These are phyloP conservation scores for Cepaea hortensis DNA, from an alignment of 2,888 invertebrate genomes.

Conservation along the genomic window DNA sequence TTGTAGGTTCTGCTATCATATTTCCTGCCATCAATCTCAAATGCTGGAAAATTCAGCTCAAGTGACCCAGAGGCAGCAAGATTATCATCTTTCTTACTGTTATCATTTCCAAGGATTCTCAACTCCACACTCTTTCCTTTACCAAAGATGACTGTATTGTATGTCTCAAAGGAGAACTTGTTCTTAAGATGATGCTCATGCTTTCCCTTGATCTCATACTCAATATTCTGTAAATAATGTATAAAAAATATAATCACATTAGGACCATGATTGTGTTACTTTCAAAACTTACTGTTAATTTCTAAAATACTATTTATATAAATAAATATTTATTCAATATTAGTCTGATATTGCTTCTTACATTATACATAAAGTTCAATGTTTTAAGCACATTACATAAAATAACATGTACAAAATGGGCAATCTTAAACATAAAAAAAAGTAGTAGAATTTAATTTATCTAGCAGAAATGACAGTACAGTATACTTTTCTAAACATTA, in stretches of 20 bases:
- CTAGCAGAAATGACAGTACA: too few species aligned
- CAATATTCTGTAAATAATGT: conserved; percentile 37
- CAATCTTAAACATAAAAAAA: too few species aligned
- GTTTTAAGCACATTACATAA: too few species aligned
- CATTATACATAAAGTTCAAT: too few species aligned
- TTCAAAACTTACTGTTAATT: too few species aligned
- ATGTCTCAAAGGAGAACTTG: conserved; percentile 42
- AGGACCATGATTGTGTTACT: too few species aligned
- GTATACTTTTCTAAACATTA: too few species aligned
- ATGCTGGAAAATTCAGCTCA: conserved; percentile 39
- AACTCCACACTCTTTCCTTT: conserved; percentile 49
- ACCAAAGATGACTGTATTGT: conserved; percentile 43
- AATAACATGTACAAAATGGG: too few species aligned
- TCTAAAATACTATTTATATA: too few species aligned
- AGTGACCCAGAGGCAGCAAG: conserved; percentile 33
- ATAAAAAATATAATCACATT: background rate
- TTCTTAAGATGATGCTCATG: conserved; percentile 48
- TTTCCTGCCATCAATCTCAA: conserved; percentile 14
- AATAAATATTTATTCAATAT: too few species aligned
- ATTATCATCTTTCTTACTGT: conserved; percentile 22
- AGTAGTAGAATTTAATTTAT: too few species aligned
- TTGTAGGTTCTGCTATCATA: conserved; percentile 11
- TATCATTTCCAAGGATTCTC: conserved; percentile 28
- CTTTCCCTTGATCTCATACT: conserved; percentile 52
- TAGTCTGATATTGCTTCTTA: too few species aligned